Evolutionary conservation across 2,113 vertebrate species (phyloP).

Genomic region (Pungitius pungitius): DNA sequence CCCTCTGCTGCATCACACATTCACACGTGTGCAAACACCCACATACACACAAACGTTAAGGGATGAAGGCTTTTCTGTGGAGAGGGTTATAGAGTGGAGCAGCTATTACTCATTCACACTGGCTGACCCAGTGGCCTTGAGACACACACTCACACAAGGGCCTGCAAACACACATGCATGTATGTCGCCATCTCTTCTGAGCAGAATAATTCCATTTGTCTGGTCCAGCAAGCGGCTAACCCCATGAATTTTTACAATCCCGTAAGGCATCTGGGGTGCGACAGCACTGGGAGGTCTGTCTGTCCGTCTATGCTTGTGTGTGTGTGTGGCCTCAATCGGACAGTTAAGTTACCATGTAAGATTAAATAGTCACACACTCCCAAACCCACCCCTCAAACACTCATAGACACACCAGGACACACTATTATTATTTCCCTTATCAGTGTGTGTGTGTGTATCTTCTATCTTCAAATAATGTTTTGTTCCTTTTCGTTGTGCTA

Average conservation of each 20-base stretch:
- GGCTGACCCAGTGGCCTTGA: constrained; percentile 58
- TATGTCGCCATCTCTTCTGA: constrained; percentile 80
- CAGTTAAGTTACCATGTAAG: constrained; percentile 95
- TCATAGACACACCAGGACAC: constrained; percentile 50
- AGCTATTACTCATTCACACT: constrained; percentile 60
- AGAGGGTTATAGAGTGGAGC: constrained; percentile 54
- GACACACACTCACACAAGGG: constrained; percentile 44
- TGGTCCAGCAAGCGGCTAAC: constrained; percentile 84
- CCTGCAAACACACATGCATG: constrained; percentile 48
- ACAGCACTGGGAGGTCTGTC: constrained; percentile 42
- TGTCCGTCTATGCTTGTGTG: constrained; percentile 45
- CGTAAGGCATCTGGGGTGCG: constrained; percentile 70
- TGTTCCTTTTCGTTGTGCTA: constrained; percentile 83
- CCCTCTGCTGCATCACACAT: constrained; percentile 44
- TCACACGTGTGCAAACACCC: constrained; percentile 27
- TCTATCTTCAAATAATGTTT: constrained; percentile 84
- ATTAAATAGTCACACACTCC: constrained; percentile 86
- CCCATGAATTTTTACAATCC: constrained; percentile 91
- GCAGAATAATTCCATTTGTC: constrained; percentile 82
- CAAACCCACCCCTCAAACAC: constrained; percentile 28
- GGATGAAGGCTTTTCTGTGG: constrained; percentile 14
- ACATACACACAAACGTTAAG: constrained; percentile 16
- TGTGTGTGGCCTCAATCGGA: constrained; percentile 81
- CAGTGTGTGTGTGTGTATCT: constrained; percentile 79
- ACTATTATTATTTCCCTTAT: constrained; percentile 71